Conservation (phyloP, 2,113 vertebrate genomes). For the Cephalopterus ornatus region DNA sequence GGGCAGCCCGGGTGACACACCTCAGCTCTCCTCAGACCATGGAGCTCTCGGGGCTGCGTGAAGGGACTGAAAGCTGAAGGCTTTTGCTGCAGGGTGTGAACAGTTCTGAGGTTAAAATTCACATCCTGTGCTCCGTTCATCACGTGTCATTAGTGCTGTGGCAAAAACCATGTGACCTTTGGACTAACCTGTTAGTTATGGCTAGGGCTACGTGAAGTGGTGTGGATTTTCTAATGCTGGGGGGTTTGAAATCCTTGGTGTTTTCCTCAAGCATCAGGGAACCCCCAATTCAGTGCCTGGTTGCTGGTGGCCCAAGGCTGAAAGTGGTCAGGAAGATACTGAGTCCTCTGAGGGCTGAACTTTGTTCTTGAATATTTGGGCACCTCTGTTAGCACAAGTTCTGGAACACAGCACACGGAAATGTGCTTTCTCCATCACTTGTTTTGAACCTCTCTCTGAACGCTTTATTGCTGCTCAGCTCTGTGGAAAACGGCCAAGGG, state of each 20-base stretch:
- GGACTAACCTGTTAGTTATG: neutral
- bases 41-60: neutral
- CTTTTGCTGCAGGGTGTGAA: neutral
- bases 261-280: neutral
- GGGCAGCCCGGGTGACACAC: neutral
- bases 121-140: neutral
- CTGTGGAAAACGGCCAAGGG: neutral
- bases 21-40: neutral
- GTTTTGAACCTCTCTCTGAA: neutral
- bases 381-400: neutral
- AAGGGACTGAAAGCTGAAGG: neutral
- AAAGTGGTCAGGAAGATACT: neutral
- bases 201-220: neutral
- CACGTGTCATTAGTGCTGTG: too few species aligned
- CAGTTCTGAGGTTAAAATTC: neutral
- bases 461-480: neutral
- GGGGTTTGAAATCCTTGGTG: neutral
- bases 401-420: neutral
- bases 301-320: neutral
- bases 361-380: neutral
- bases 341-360: neutral
- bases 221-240: neutral
- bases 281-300: neutral
- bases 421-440: neutral
- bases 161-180: rapidly evolving